Conservation (phyloP, 2,113 vertebrate species). For the Halichoeres trimaculatus region DNA sequence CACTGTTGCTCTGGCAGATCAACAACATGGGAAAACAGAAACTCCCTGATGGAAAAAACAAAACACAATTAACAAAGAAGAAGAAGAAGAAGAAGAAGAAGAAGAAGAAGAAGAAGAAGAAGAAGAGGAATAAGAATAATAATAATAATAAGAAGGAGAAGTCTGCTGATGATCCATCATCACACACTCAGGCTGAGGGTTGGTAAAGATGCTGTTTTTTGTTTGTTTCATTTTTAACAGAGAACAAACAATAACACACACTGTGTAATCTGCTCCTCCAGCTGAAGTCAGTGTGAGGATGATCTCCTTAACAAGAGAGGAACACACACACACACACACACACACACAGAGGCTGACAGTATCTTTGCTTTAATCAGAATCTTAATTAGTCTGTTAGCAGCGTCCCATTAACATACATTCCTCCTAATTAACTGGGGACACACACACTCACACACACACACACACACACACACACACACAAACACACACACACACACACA, state of each 20-base stretch:
- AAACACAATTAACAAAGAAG: no score
- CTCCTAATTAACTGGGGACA: slow-evolving; percentile 76
- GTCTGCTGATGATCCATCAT: no score
- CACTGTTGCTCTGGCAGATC: slow-evolving; percentile 13
- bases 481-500: no score
- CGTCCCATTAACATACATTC: slow-evolving; percentile 82
- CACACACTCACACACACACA: slow-evolving; percentile 33
- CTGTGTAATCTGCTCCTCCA: slow-evolving; percentile 37
- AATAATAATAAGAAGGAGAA: no score
- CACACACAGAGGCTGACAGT: slow-evolving; percentile 68
- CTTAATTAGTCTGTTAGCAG: slow-evolving; percentile 85
- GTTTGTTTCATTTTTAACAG: no score
- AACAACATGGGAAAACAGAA: background rate
- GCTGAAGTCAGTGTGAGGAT: slow-evolving; percentile 22
- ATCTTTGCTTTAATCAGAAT: slow-evolving; percentile 82
- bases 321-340: slow-evolving; percentile 33
- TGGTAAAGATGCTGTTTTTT: no score
- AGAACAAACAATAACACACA: no score
- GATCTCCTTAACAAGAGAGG: slow-evolving; percentile 59
- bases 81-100: no score
- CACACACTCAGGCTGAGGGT: no score
- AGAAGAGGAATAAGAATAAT: no score
- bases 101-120: no score
- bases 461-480: no score
- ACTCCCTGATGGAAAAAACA: slow-evolving; percentile 5